A percentile compares a stretch with the other conserved stretches of the same genome.
Conservation (phyloP, 2,888 invertebrate species). For the Ectropis crepuscularia region DNA sequence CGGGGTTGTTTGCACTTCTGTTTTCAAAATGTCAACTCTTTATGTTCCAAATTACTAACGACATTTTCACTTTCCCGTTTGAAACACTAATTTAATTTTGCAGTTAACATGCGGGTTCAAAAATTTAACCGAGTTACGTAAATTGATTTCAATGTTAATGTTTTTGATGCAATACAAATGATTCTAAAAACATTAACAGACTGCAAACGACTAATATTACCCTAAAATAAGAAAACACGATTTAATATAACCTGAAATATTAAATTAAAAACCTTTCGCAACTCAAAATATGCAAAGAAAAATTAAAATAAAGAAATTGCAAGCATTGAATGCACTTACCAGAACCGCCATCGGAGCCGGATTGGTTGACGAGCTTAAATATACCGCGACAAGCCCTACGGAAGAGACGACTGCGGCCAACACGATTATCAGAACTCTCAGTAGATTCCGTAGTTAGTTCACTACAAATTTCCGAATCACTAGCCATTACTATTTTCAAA, state of each 20-base stretch:
- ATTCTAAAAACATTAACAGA: too few species aligned
- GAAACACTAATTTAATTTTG: too few species aligned
- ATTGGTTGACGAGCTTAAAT: not conserved
- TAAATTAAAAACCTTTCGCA: not conserved
- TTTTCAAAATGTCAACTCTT: too few species aligned
- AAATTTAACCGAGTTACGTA: too few species aligned
- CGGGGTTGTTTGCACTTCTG: too few species aligned
- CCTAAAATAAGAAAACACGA: too few species aligned
- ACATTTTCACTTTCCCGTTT: too few species aligned
- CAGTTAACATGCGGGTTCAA: too few species aligned
- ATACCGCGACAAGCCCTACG: not conserved
- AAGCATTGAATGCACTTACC: constrained; percentile 3
- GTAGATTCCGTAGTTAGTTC: not conserved
- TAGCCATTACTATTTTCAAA: not conserved
- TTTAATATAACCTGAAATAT: not conserved
- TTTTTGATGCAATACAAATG: too few species aligned
- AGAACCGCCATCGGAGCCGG: not conserved
- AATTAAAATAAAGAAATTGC: not conserved
- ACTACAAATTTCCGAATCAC: constrained; percentile 1
- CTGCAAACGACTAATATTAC: too few species aligned
- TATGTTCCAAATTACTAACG: too few species aligned
- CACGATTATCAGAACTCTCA: not conserved
- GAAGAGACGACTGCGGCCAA: not conserved
- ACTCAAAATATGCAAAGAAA: not conserved
- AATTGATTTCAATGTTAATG: too few species aligned